phyloP scores from a whole-genome alignment of 2,888 invertebrate species.

The Geophilus truncorum region DNA sequence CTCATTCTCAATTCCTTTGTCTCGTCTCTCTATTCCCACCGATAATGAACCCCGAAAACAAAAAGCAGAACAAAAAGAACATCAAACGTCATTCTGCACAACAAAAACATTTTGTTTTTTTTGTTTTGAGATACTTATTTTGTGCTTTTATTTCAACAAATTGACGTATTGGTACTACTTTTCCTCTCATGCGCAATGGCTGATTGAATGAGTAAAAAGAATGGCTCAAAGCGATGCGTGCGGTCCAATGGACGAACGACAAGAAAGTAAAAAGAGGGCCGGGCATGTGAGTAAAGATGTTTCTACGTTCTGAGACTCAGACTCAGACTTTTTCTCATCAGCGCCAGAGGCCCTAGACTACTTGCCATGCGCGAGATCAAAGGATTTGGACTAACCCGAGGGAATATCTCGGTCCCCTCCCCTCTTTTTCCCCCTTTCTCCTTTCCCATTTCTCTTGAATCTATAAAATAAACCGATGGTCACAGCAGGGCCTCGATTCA shows the following conservation, averaged over 20 bases:
- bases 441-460: constrained; percentile 12
- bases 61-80: background rate
- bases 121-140: too few species aligned
- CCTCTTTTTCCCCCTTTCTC: background rate
- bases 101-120: background rate
- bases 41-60: background rate
- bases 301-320: background rate
- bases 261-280: background rate
- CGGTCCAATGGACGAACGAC: background rate
- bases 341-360: constrained; percentile 11
- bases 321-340: constrained; percentile 7
- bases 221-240: background rate
- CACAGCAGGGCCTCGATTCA: constrained; percentile 16
- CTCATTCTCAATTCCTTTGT: background rate
- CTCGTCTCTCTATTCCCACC: background rate
- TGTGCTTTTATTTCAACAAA: background rate
- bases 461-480: constrained; percentile 16
- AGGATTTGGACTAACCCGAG: constrained; percentile 8
- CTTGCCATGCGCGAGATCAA: constrained; percentile 16
- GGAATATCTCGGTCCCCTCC: background rate
- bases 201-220: constrained; percentile 12
- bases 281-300: constrained; percentile 13
- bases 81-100: background rate
- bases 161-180: background rate
- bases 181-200: background rate